These are phyloP conservation scores for Diploscapter pachys DNA, from an alignment of 1,140 invertebrate species.

Conservation along the genomic window DNA sequence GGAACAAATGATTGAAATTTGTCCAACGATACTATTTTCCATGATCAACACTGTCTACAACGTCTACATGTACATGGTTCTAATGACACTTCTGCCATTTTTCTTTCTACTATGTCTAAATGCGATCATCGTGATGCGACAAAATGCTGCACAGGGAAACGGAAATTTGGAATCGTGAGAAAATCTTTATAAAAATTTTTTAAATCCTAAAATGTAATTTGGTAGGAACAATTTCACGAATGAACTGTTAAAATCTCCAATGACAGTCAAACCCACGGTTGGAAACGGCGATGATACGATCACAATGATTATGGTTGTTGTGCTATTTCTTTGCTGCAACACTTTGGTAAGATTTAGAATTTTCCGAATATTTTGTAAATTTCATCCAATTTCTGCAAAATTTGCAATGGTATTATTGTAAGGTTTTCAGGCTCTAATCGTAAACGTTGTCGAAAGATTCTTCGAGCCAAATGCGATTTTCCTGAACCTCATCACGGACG, in stretches of 20 bases:
- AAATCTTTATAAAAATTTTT: too few relatives aligned
- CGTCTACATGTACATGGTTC: slow-evolving; percentile 57
- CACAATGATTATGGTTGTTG: slow-evolving; percentile 57
- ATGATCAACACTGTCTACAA: slow-evolving; percentile 56
- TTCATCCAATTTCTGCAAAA: not conserved
- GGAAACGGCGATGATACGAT: slow-evolving; percentile 47
- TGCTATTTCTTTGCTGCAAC: slow-evolving; percentile 53
- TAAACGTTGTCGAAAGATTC: slow-evolving; percentile 58
- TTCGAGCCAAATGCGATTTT: slow-evolving; percentile 53
- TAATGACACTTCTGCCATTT: slow-evolving; percentile 57
- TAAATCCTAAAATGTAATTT: too few relatives aligned
- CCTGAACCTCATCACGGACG: slow-evolving; percentile 54
- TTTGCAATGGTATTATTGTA: not conserved
- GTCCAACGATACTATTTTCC: slow-evolving; percentile 54
- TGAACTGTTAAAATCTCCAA: too few relatives aligned
- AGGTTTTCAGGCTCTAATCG: slow-evolving; percentile 46
- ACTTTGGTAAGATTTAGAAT: slow-evolving; percentile 39
- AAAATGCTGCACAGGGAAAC: slow-evolving; percentile 17
- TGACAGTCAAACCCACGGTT: too few relatives aligned
- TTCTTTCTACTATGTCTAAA: slow-evolving; percentile 54
- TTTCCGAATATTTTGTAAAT: too few relatives aligned
- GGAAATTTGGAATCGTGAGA: too few relatives aligned
- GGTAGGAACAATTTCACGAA: too few relatives aligned
- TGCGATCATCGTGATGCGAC: slow-evolving; percentile 47
- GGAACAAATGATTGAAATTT: slow-evolving; percentile 57